A percentile compares a stretch with the other conserved stretches of the same genome.
Evolutionary conservation across 2,113 vertebrate genomes (phyloP).

Genomic region (Aptenodytes patagonicus): DNA sequence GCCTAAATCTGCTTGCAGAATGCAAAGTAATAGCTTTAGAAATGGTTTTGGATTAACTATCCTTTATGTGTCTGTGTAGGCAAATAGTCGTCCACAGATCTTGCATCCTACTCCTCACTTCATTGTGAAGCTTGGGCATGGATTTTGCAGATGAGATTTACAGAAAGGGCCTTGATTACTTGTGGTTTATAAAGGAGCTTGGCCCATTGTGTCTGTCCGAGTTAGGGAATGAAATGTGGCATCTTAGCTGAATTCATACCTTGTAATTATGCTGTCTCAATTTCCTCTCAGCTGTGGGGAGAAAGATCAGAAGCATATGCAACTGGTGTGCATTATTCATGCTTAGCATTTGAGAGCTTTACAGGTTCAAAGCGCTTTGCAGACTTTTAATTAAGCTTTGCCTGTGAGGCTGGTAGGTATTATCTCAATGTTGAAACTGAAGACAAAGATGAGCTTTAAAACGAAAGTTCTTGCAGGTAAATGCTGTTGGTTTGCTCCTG

Average conservation of each 20-base stretch:
- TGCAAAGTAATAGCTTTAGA: slow-evolving; percentile 18
- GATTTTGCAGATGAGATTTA: slow-evolving; percentile 30
- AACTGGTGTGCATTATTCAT: slow-evolving; percentile 20
- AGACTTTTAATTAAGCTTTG: slow-evolving; percentile 44
- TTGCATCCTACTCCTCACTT: not conserved
- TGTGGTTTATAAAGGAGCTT: not conserved
- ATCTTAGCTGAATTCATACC: slow-evolving; percentile 28
- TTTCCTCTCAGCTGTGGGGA: slow-evolving; percentile 53
- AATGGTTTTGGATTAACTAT: not conserved
- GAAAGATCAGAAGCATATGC: slow-evolving; percentile 8
- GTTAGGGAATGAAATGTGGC: slow-evolving; percentile 7
- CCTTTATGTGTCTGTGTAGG: not conserved
- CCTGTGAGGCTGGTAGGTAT: not conserved
- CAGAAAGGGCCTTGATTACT: slow-evolving; percentile 47
- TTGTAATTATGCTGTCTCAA: slow-evolving; percentile 48
- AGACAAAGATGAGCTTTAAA: not conserved
- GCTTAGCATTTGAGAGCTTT: slow-evolving; percentile 5
- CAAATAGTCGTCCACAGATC: not conserved
- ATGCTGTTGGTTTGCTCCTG: not conserved
- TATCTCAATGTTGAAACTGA: not conserved
- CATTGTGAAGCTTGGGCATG: not conserved
- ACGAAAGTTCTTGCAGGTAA: not conserved
- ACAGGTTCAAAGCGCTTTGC: slow-evolving; percentile 36
- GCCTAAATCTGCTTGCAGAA: slow-evolving; percentile 23
- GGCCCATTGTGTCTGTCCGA: slow-evolving; percentile 23